phyloP scores from a whole-genome alignment of 1,140 invertebrate species.

The Cardiocondyla obscurior region DNA sequence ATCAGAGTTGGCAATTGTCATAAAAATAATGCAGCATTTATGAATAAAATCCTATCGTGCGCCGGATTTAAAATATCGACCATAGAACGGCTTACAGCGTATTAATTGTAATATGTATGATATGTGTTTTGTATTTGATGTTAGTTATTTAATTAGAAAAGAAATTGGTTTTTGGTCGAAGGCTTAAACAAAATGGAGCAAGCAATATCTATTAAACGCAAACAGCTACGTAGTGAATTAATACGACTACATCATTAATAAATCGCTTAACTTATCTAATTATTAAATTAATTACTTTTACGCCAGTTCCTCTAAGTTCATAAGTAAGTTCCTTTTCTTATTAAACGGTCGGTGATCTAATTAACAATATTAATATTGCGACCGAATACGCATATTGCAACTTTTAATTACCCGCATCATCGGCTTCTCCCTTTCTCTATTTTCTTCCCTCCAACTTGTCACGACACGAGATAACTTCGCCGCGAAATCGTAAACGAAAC shows the following conservation, averaged over 20 bases:
- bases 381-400: neutral
- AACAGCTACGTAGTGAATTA: constrained; percentile 13
- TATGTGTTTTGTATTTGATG: neutral
- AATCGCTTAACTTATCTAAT: constrained; percentile 38
- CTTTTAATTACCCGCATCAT: neutral
- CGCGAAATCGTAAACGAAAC: neutral
- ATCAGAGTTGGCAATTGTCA: neutral
- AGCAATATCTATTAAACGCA: constrained; percentile 48
- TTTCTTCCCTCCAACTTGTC: neutral
- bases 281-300: constrained; percentile 16
- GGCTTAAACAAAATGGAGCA: constrained; percentile 67
- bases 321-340: neutral
- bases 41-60: neutral
- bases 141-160: constrained; percentile 4
- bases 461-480: neutral
- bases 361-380: constrained; percentile 13
- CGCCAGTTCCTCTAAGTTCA: neutral
- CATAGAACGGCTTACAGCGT: constrained; percentile 13
- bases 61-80: neutral
- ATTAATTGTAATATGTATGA: constrained; percentile 10
- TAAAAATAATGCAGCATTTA: neutral
- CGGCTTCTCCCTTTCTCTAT: constrained; percentile 9
- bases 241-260: neutral
- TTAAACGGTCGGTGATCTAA: neutral
- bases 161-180: neutral